Base-by-base conservation (phyloP, 2,888 invertebrate genomes). In the Polydesmus complanatus region DNA sequence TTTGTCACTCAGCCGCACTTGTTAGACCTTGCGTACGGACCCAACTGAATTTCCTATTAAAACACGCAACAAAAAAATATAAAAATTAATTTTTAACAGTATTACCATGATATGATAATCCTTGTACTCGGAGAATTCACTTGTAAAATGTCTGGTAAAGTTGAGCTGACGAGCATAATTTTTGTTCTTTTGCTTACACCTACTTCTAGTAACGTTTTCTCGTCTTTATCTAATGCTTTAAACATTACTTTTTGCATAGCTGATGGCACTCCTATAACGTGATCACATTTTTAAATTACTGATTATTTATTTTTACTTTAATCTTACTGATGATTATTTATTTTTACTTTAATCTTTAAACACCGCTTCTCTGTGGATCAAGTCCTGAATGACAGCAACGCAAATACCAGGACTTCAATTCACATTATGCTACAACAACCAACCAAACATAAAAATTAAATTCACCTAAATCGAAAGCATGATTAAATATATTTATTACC, bases 81-180 rank as follows among this genome's bases (percentile, higher is more conserved):
- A n/a, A n/a, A n/a, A n/a, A n/a, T n/a, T n/a, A n/a, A n/a, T n/a
- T n/a, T n/a, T n/a, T 55, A 65, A 8, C 19, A 61, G 53, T n/a
- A n/a, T 77, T 75, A 89, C 91, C 87, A 92, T 81, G 70, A 92
- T 83, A 72, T 92, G 91, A 78, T 93, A 93, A 73, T 91, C 86
- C 70, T 89, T 89, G 74, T 88, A 84, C 82, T 81, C 66, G 86
- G 85, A 69, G 84, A 82, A 63, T 86, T 85, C 60, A 91, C 85
- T 66, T 87, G 84, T 69, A 91, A 75, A 60, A 92, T 85, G 71
- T 92, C 91, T 73, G 85, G 86, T 74, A 91, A 79, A 69, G 88
- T 90, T 48, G 90, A 90, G 59, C 92, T 92, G 62, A 93, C 87
- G 66, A 92, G 83, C 89, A 92, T 88, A 58, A 92, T 83, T 79